phyloP scores from a whole-genome alignment of 1,140 invertebrate genomes.

The Megathymus violae region DNA sequence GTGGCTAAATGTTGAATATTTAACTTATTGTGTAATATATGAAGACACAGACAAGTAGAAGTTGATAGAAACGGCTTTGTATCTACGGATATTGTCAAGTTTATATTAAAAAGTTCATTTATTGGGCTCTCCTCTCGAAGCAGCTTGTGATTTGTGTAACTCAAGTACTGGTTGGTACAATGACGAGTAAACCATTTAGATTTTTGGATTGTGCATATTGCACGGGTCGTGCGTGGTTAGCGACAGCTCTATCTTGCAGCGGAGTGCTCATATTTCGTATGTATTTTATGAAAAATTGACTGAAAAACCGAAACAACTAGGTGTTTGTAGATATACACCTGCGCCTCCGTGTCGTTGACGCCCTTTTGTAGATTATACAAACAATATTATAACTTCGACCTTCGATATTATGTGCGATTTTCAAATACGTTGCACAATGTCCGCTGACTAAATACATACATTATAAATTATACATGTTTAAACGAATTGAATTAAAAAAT shows the following conservation, averaged over 20 bases:
- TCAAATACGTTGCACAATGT: slow-evolving; percentile 15
- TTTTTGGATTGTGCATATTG: too few relatives aligned
- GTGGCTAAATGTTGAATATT: too few relatives aligned
- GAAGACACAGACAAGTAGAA: too few relatives aligned
- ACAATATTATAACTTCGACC: slow-evolving; percentile 15
- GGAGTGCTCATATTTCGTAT: slow-evolving; percentile 5
- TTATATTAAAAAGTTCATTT: too few relatives aligned
- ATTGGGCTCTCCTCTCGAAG: too few relatives aligned
- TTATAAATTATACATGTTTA: slow-evolving; percentile 18
- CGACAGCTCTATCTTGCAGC: neutral
- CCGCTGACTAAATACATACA: slow-evolving; percentile 6
- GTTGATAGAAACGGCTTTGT: too few relatives aligned
- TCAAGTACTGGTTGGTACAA: too few relatives aligned
- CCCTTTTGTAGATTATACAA: slow-evolving; percentile 25
- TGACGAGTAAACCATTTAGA: too few relatives aligned
- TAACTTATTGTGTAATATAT: too few relatives aligned
- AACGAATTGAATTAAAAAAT: slow-evolving; percentile 25
- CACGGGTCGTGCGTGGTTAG: neutral
- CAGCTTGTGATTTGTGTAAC: too few relatives aligned
- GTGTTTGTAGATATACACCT: slow-evolving; percentile 45
- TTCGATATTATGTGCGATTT: slow-evolving; percentile 16
- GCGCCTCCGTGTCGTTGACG: slow-evolving; percentile 1
- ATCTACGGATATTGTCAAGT: too few relatives aligned
- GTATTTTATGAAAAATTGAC: slow-evolving; percentile 35
- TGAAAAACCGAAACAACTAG: slow-evolving; percentile 35